Percentiles rank a stretch among this genome's conserved stretches.
These are phyloP conservation scores for Oryzias woworae DNA, from an alignment of 2,113 vertebrate species.

Conservation along the genomic window DNA sequence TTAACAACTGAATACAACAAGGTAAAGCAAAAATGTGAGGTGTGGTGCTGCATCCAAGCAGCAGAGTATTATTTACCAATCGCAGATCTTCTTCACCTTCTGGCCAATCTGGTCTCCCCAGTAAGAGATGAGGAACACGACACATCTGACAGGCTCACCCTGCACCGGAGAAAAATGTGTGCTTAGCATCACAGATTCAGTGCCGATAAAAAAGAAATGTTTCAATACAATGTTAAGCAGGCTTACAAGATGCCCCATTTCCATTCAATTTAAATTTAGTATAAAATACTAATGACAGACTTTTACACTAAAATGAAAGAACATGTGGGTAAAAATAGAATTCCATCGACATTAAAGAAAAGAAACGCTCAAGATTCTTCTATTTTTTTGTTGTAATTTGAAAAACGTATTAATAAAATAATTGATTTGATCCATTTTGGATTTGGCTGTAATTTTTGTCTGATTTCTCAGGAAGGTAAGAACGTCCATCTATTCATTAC, in stretches of 20 bases:
- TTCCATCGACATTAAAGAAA: too few species aligned
- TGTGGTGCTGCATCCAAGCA: background rate
- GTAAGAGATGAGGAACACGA: constrained; percentile 94
- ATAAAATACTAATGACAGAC: too few species aligned
- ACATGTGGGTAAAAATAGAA: too few species aligned
- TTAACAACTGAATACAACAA: background rate
- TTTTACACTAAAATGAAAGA: too few species aligned
- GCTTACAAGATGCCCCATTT: background rate
- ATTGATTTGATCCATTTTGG: background rate
- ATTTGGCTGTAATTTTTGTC: background rate
- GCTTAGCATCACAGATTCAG: background rate
- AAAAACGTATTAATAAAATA: background rate
- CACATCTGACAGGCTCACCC: constrained; percentile 88
- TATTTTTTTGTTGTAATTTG: too few species aligned
- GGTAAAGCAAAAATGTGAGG: background rate
- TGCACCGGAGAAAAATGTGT: constrained; percentile 45
- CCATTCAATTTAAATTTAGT: too few species aligned
- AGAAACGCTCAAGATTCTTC: too few species aligned
- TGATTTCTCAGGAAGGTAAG: constrained; percentile 4
- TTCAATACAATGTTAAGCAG: background rate
- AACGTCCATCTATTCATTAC: constrained; percentile 14
- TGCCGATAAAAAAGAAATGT: background rate
- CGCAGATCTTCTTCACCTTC: constrained; percentile 98
- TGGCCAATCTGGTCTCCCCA: constrained; percentile 98
- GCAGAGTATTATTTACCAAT: constrained; percentile 82